Evolutionary conservation across 2,888 invertebrate genomes (phyloP).

Genomic region (Epinotia ramella): DNA sequence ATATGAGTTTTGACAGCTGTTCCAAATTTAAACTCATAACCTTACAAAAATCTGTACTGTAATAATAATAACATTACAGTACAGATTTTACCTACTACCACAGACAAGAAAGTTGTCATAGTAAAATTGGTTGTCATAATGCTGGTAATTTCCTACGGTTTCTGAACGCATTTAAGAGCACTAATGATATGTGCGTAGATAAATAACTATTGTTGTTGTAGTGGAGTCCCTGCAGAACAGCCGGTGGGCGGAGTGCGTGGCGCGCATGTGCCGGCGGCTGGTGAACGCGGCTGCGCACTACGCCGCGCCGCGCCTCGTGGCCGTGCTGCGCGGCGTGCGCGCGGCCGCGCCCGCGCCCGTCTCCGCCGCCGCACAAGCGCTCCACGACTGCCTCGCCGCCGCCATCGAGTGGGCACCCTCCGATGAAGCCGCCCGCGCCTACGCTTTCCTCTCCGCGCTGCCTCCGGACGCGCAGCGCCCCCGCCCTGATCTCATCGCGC

Average conservation of each 20-base stretch:
- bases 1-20: too few relatives aligned
- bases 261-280: constrained; percentile 91
- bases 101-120: too few relatives aligned
- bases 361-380: constrained; percentile 61
- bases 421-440: constrained; percentile 93
- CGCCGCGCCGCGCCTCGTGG: constrained; percentile 91
- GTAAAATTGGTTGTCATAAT: too few relatives aligned
- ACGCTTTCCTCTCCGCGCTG: constrained; percentile 78
- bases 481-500: constrained; percentile 62
- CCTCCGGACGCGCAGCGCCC: constrained; percentile 57
- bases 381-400: constrained; percentile 92
- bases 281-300: constrained; percentile 92
- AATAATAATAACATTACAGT: too few relatives aligned
- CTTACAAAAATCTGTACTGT: too few relatives aligned
- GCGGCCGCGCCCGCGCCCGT: constrained; percentile 52
- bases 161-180: too few relatives aligned
- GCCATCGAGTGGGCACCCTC: constrained; percentile 92
- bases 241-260: constrained; percentile 93
- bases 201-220: constrained; percentile 50
- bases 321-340: constrained; percentile 90
- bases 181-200: too few relatives aligned
- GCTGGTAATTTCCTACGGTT: too few relatives aligned
- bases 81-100: too few relatives aligned
- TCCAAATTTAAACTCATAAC: too few relatives aligned
- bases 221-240: constrained; percentile 90